These are phyloP conservation scores for Clusia tigrina DNA, from an alignment of 2,888 invertebrate species.

Conservation along the genomic window DNA sequence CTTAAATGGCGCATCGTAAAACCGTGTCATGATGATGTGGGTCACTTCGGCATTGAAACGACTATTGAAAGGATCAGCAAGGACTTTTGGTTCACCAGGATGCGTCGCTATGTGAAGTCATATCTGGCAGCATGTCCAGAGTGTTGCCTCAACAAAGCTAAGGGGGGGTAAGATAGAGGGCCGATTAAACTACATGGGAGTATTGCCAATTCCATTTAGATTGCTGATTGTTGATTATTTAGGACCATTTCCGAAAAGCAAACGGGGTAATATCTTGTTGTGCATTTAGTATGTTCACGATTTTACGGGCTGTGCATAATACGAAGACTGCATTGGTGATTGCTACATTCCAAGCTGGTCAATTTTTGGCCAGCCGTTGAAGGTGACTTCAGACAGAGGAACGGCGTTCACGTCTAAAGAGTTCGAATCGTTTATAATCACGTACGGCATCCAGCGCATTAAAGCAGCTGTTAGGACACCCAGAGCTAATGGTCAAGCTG, in stretches of 20 bases:
- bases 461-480: slow-evolving; percentile 16
- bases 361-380: slow-evolving; percentile 25
- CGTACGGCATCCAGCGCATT: slow-evolving; percentile 8
- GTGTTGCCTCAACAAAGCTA: neutral
- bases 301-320: slow-evolving; percentile 33
- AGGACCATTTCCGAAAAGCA: slow-evolving; percentile 23
- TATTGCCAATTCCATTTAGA: neutral
- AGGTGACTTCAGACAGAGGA: slow-evolving; percentile 3
- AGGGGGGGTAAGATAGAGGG: neutral
- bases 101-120: neutral
- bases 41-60: slow-evolving; percentile 39
- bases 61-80: slow-evolving; percentile 37
- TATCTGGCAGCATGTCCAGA: neutral
- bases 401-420: neutral
- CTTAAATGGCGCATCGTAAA: neutral
- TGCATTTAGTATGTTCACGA: slow-evolving; percentile 33
- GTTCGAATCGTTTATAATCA: neutral
- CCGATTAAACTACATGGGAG: neutral
- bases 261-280: slow-evolving; percentile 32
- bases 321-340: slow-evolving; percentile 33
- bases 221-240: neutral
- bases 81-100: neutral
- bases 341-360: slow-evolving; percentile 18
- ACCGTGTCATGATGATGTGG: slow-evolving; percentile 44
- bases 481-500: slow-evolving; percentile 18